Evolutionary conservation across 2,888 invertebrate species (phyloP).

Genomic region (Archips crataeganus): DNA sequence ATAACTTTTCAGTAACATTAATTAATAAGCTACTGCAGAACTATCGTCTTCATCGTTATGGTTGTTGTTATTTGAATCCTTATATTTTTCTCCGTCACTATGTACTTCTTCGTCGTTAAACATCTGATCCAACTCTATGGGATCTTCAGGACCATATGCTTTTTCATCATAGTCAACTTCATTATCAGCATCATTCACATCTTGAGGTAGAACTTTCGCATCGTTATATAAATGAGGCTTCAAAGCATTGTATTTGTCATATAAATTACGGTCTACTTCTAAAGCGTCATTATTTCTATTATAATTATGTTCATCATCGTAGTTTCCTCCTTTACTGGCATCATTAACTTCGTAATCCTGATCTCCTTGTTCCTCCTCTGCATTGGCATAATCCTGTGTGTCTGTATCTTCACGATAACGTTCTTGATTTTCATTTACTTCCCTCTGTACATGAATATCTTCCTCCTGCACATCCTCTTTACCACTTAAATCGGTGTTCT

Average conservation of each 20-base stretch:
- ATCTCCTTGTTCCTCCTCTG: slow-evolving; percentile 47
- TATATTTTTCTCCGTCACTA: slow-evolving; percentile 54
- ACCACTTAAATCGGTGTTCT: slow-evolving; percentile 40
- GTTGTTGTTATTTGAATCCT: slow-evolving; percentile 67
- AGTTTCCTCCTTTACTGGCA: slow-evolving; percentile 42
- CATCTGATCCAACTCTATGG: slow-evolving; percentile 55
- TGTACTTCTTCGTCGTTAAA: slow-evolving; percentile 63
- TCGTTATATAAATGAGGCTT: slow-evolving; percentile 60
- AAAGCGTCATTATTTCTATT: slow-evolving; percentile 44
- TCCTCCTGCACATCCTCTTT: slow-evolving; percentile 44
- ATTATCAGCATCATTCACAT: slow-evolving; percentile 50
- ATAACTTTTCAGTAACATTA: background rate
- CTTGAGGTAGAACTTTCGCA: slow-evolving; percentile 59
- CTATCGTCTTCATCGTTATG: slow-evolving; percentile 63
- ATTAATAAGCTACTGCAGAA: slow-evolving; percentile 66
- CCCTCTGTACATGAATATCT: slow-evolving; percentile 16
- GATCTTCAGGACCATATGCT: slow-evolving; percentile 54
- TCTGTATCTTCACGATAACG: slow-evolving; percentile 26
- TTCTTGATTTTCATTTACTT: slow-evolving; percentile 23
- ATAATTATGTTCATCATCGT: slow-evolving; percentile 44
- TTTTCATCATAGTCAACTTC: slow-evolving; percentile 46
- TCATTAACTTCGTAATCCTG: slow-evolving; percentile 47
- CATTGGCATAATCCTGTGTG: slow-evolving; percentile 48
- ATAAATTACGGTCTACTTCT: slow-evolving; percentile 51
- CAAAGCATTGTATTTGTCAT: slow-evolving; percentile 58